Conservation (phyloP, 1,140 invertebrate genomes). For the Ectropis grisescens region DNA sequence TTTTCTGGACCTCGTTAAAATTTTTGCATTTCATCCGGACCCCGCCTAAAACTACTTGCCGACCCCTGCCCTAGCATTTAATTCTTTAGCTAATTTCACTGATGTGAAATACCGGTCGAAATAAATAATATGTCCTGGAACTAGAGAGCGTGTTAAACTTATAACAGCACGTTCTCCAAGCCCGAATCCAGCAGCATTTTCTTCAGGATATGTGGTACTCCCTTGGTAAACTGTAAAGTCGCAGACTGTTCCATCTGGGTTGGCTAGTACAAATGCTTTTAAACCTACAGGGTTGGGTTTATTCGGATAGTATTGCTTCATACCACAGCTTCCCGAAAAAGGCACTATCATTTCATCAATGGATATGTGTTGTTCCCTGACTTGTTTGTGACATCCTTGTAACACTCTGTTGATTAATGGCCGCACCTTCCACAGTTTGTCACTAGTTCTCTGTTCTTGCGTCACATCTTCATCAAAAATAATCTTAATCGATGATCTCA, state of each 20-base stretch:
- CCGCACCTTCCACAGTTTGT: constrained; percentile 13
- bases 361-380: not conserved
- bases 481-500: not conserved
- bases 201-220: constrained; percentile 5
- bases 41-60: too few relatives aligned
- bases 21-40: too few relatives aligned
- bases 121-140: constrained; percentile 8
- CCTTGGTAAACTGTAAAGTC: constrained; percentile 11
- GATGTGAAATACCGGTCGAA: constrained; percentile 10
- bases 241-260: constrained; percentile 5
- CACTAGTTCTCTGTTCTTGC: constrained; percentile 1
- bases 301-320: constrained; percentile 8
- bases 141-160: not conserved
- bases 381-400: constrained; percentile 3
- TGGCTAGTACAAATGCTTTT: constrained; percentile 10
- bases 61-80: constrained; percentile 1
- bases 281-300: constrained; percentile 10
- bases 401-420: constrained; percentile 7
- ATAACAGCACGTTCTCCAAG: too few relatives aligned
- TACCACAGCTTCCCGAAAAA: constrained; percentile 2
- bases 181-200: not conserved
- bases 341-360: constrained; percentile 9
- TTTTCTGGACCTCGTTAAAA: too few relatives aligned
- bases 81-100: constrained; percentile 3
- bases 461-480: constrained; percentile 7